Conservation (phyloP, 2,797 vertebrate genomes). For the Pangasius krempfi region DNA sequence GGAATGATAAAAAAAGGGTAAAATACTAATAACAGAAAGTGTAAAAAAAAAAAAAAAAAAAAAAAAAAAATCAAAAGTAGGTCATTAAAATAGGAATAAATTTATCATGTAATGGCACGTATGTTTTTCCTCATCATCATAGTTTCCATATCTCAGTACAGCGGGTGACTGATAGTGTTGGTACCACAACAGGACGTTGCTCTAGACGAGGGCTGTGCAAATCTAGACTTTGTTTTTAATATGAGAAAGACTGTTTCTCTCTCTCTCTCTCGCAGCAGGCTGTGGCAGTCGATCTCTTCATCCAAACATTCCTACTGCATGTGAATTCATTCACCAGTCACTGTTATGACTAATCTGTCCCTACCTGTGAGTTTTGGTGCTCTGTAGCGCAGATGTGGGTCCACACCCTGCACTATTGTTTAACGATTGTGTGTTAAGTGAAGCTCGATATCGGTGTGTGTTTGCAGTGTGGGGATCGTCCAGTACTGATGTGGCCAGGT, state of each 20-base stretch:
- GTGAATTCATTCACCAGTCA: neutral
- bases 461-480: neutral
- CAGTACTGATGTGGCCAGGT: slow-evolving; percentile 18
- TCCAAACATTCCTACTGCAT: slow-evolving; percentile 19
- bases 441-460: neutral
- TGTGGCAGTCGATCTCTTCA: neutral
- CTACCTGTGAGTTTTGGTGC: neutral
- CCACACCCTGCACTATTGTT: slow-evolving; percentile 54
- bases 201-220: neutral
- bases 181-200: slow-evolving; percentile 5
- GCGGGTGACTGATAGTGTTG: slow-evolving; percentile 48
- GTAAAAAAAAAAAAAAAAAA: neutral
- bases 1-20: neutral
- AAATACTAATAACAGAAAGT: neutral
- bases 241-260: neutral
- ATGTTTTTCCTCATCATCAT: slow-evolving; percentile 59
- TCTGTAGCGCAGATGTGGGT: slow-evolving; percentile 47
- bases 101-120: slow-evolving; percentile 60
- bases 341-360: neutral
- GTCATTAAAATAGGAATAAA: slow-evolving; percentile 49
- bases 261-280: neutral
- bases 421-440: slow-evolving; percentile 5
- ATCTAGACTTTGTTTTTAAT: neutral
- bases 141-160: slow-evolving; percentile 67
- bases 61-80: neutral